Conservation (phyloP, 2,888 invertebrate genomes). For the Hemithea aestivaria region DNA sequence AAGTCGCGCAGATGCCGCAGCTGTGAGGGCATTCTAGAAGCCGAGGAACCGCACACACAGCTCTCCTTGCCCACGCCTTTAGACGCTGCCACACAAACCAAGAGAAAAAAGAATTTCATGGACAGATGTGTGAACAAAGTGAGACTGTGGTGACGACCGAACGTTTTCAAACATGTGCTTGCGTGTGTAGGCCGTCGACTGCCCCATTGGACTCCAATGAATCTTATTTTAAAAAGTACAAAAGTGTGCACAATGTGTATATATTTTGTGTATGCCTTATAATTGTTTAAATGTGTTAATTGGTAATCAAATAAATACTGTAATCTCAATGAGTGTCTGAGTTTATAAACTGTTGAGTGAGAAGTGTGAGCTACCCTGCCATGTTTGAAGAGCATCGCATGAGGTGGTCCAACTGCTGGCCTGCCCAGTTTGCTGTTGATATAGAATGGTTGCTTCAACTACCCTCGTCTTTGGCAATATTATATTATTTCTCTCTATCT, state of each 20-base stretch:
- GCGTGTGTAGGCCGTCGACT: conserved; percentile 66
- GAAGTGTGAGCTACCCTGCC: conserved; percentile 57
- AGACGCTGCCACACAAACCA: conserved; percentile 79
- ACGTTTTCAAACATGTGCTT: conserved; percentile 42
- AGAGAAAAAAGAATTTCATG: conserved; percentile 89
- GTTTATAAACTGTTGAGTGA: conserved; percentile 48
- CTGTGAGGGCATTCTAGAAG: conserved; percentile 81
- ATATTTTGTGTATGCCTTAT: conserved; percentile 66
- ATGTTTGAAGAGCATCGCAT: conserved; percentile 66
- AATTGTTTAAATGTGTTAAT: conserved; percentile 53
- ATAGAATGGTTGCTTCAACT: conserved; percentile 64
- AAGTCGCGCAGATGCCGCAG: conserved; percentile 76
- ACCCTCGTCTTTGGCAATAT: conserved; percentile 51
- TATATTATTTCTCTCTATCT: conserved; percentile 59
- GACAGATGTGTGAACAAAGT: conserved; percentile 91
- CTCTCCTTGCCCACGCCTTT: conserved; percentile 78
- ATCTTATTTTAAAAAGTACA: conserved; percentile 72
- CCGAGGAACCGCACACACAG: conserved; percentile 72
- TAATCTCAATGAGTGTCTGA: conserved; percentile 75
- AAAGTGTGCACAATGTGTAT: conserved; percentile 74
- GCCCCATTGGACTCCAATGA: conserved; percentile 67
- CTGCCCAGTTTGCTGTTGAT: conserved; percentile 64
- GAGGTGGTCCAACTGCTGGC: conserved; percentile 50
- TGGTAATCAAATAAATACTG: conserved; percentile 58
- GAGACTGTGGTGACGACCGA: conserved; percentile 82